These are phyloP conservation scores for Nebria salina DNA, from an alignment of 2,888 invertebrate species.

Conservation along the genomic window DNA sequence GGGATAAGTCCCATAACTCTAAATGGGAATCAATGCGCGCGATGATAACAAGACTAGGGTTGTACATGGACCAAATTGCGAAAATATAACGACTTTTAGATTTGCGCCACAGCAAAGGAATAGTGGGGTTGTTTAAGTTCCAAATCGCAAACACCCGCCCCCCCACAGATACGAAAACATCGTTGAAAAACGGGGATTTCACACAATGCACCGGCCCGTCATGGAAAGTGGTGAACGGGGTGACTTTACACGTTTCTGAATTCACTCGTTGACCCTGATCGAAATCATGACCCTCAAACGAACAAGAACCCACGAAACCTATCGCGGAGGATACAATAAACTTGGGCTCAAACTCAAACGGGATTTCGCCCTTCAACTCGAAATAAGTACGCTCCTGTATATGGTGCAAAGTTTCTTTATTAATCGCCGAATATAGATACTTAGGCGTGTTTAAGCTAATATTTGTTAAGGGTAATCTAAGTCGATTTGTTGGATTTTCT, in stretches of 20 bases:
- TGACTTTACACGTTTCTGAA: constrained; percentile 65
- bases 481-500: neutral
- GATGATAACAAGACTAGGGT: neutral
- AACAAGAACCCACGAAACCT: constrained; percentile 58
- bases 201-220: constrained; percentile 71
- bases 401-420: constrained; percentile 18
- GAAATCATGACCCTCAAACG: constrained; percentile 77
- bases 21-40: neutral
- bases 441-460: too few relatives aligned
- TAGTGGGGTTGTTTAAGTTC: constrained; percentile 59
- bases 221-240: constrained; percentile 65
- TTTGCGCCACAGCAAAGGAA: constrained; percentile 2
- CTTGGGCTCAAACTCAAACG: neutral
- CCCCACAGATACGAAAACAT: constrained; percentile 75
- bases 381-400: constrained; percentile 21
- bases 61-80: neutral
- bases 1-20: constrained; percentile 67
- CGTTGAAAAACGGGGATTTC: constrained; percentile 71
- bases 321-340: neutral
- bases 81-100: constrained; percentile 18
- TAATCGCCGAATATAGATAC: neutral
- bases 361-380: neutral
- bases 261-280: constrained; percentile 71
- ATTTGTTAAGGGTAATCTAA: too few relatives aligned
- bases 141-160: constrained; percentile 79